Evolutionary conservation across 2,888 invertebrate genomes (phyloP), one percentile per base, ranked within the genome.

Genomic region (Hyles lineata): DNA sequence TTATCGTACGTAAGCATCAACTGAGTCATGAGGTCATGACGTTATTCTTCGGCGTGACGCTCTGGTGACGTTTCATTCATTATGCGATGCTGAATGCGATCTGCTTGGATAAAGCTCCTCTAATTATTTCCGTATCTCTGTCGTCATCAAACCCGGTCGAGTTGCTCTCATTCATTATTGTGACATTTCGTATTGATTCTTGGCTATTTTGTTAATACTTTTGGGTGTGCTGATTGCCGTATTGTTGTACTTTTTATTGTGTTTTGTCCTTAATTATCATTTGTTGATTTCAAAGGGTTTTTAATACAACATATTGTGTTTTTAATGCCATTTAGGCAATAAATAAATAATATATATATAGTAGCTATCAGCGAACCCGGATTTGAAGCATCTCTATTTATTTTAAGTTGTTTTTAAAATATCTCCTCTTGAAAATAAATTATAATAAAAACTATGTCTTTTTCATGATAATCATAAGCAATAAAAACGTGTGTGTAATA

Each of bases 91-190:
- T 92, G 91, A 92, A 92, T 92, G 88, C 90, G 89, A 92, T 91
- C 89, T 87, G 89, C 85, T 88, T 85, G 89, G 88, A 90, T 89
- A 90, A 88, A 89, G 89, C 90, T 84, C 78, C 90, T 89, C 91
- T 93, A 93, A 93, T 93, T 93, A 92, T 90, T 93, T 93, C 92
- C 93, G 92, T 84, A 81, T 77, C 87, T 88, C 83, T 82, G 83
- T 87, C 86, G 86, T 87, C 89, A 91, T 90, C 87, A 88, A 89
- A 89, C 84, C 86, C 86, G 86, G 87, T 80, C 85, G 83, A 81
- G 83, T 74, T 81, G 79, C 80, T 79, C 76, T 77, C 78, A 80
- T 79, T 76, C 77, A 75, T 78, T 63, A 74, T 73, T 74, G 61
- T 74, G 75, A 78, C 75, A 76, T 76, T 78, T 76, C 72, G 73